Conservation (phyloP, 2,113 vertebrate genomes). For the Vanacampus margaritifer region DNA sequence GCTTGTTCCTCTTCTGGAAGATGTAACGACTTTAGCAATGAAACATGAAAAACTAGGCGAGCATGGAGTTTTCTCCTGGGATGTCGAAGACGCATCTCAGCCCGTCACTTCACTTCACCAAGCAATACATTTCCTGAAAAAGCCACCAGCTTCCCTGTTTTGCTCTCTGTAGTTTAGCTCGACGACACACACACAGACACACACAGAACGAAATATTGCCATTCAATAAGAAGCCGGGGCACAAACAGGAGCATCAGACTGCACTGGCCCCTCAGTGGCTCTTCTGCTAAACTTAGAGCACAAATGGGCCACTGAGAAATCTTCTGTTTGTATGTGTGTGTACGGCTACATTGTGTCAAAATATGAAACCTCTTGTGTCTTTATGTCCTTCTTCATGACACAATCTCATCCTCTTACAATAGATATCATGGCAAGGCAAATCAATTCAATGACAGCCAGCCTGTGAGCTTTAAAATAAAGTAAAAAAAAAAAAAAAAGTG, state of each 20-base stretch:
- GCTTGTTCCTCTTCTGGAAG: background rate
- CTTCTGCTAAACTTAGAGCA: slow-evolving; percentile 65
- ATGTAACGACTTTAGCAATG: background rate
- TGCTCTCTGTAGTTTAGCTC: slow-evolving; percentile 18
- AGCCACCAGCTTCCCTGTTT: slow-evolving; percentile 19
- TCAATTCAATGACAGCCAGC: slow-evolving; percentile 55
- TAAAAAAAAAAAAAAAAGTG: slow-evolving; percentile 62
- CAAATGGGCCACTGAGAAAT: slow-evolving; percentile 65
- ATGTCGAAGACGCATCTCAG: background rate
- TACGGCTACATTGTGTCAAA: slow-evolving; percentile 19
- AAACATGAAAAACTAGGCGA: background rate
- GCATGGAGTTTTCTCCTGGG: background rate
- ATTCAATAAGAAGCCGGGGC: slow-evolving; percentile 38
- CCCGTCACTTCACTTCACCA: slow-evolving; percentile 8
- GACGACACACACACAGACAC: slow-evolving; percentile 7
- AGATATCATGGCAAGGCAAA: slow-evolving; percentile 27
- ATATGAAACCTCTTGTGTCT: slow-evolving; percentile 5
- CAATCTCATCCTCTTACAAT: background rate
- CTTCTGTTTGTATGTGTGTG: slow-evolving; percentile 8
- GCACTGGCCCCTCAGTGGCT: slow-evolving; percentile 54
- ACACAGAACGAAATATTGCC: slow-evolving; percentile 23
- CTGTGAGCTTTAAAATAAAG: slow-evolving; percentile 44
- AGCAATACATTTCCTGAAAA: slow-evolving; percentile 17
- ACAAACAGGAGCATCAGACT: slow-evolving; percentile 47
- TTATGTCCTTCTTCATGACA: background rate